Evolutionary conservation across 1,140 invertebrate species (phyloP), one percentile per base, ranked within the genome.

Genomic region (Drosophila kohkoa): DNA sequence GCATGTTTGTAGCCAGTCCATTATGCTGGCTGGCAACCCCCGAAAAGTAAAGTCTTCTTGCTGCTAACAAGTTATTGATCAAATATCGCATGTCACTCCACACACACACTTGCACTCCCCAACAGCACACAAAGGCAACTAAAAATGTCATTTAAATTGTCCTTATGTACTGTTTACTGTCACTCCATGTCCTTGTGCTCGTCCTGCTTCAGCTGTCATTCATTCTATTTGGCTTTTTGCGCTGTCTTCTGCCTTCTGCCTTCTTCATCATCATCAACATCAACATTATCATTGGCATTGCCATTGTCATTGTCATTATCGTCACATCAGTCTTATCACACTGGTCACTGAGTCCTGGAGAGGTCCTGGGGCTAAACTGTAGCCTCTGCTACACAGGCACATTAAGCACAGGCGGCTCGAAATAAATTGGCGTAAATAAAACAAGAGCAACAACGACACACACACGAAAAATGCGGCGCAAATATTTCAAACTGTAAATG

Each of bases 61-160:
- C 45, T 45, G 13, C 48, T 58, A 58, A 35, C 65, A 82, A 72
- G 78, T 87, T 87, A 87, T 87, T 87, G 82, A 87, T 87, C 82
- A 87, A 87, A 87, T 87, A 87, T 87, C 82, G 82, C 82, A 87
- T 87, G 83, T 88, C 80, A 82, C 72, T 82, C 58, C 32, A 20
- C 30, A 38, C 8, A 38, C 8, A 25, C 20, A 25, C 20, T 25
- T 25, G 30, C 5, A 7, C 6, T 32, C 30, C 5, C 1, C 30
- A 32, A 32, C 30, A 35, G 20, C 54, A 57, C 79, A 81, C 77
- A 81, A 86, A 78, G 80, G 65, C 73, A 87, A 88, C 82, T 87
- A 87, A 82, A 88, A 87, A 82, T 87, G 83, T 71, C 83, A 87
- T 88, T 87, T 87, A 82, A 82, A 88, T 88, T 82, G 79, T 82